These are phyloP conservation scores for Vireo altiloquus DNA, from an alignment of 2,113 vertebrate genomes.

Conservation along the genomic window DNA sequence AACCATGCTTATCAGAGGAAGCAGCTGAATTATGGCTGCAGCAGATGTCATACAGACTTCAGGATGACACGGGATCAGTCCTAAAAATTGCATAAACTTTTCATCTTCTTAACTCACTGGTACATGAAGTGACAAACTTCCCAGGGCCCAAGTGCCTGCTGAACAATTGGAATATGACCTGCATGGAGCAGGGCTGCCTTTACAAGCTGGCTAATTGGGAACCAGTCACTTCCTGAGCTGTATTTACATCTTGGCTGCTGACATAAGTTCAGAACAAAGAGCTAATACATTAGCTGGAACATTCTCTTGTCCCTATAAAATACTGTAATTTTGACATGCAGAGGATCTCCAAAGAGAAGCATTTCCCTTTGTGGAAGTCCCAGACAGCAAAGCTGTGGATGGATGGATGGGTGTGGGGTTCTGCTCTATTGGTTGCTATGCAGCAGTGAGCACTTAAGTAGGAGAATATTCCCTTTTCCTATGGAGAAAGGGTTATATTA, in stretches of 20 bases:
- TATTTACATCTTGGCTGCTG: not conserved
- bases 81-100: conserved; percentile 9
- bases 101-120: not conserved
- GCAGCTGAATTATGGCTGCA: conserved; percentile 55
- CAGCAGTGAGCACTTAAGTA: not conserved
- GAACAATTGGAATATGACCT: not conserved
- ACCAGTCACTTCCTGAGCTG: not conserved
- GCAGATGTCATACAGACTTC: conserved; percentile 5
- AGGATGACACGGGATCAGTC: conserved; percentile 4
- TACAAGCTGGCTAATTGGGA: not conserved
- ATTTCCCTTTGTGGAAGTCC: not conserved
- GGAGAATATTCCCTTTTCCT: not conserved
- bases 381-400: not conserved
- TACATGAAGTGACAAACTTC: not conserved
- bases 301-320: not conserved
- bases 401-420: not conserved
- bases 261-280: not conserved
- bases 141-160: not conserved
- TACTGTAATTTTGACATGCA: not conserved
- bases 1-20: conserved; percentile 57
- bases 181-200: not conserved
- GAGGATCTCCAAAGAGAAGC: not conserved
- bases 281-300: not conserved
- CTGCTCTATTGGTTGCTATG: not conserved
- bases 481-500: not conserved